phyloP scores from a whole-genome alignment of 1,140 invertebrate species.

The Sitodiplosis mosellana region DNA sequence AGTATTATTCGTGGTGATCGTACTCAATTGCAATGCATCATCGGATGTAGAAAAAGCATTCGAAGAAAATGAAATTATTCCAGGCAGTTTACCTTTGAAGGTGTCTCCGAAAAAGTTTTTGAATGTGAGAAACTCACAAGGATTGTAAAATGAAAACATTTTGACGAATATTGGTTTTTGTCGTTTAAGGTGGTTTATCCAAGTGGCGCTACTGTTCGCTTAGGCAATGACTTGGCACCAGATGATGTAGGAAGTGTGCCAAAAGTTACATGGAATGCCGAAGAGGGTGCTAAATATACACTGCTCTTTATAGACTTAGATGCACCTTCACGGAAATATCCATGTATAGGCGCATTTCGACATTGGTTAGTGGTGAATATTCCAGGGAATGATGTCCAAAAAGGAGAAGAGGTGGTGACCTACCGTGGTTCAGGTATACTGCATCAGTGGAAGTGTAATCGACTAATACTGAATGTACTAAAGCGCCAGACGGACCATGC shows the following conservation, averaged over 20 bases:
- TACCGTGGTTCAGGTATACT: slow-evolving; percentile 34
- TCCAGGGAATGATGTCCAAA: slow-evolving; percentile 27
- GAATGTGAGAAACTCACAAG: neutral
- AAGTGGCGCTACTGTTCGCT: neutral
- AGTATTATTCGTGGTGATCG: too few relatives aligned
- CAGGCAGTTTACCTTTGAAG: too few relatives aligned
- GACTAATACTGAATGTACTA: too few relatives aligned
- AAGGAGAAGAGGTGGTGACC: slow-evolving; percentile 32
- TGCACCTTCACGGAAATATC: slow-evolving; percentile 27
- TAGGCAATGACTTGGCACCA: neutral
- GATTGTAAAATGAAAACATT: neutral
- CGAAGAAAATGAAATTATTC: neutral
- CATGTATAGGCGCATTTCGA: slow-evolving; percentile 28
- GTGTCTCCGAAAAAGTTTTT: neutral
- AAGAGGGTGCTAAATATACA: neutral
- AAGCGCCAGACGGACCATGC: too few relatives aligned
- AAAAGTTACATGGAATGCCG: neutral
- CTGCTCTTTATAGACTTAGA: slow-evolving; percentile 26
- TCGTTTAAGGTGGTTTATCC: neutral
- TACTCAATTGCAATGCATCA: neutral
- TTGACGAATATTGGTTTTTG: neutral
- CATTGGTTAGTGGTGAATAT: slow-evolving; percentile 42
- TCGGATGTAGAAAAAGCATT: neutral
- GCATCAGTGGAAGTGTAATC: too few relatives aligned
- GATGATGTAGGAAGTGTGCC: neutral